Base-by-base conservation (phyloP, 2,888 invertebrate species). In the Tinea trinotella region DNA sequence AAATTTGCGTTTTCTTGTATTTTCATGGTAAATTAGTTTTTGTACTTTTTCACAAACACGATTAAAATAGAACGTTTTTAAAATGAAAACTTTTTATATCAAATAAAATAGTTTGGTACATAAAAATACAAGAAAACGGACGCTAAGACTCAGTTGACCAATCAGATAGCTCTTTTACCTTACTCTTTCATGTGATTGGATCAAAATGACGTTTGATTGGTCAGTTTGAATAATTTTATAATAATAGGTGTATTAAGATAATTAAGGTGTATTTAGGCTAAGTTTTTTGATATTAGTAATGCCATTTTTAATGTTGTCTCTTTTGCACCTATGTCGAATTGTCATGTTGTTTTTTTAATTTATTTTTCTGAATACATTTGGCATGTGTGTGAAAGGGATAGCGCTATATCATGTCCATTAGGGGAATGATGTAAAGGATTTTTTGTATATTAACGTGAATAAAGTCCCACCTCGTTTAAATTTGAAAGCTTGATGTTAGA, bases 391-490 rank as follows among this genome's bases (percentile, higher is more conserved):
- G 56, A 57, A 61, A 60, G 57, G 13, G 22, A 52, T 18, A 15
- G 12, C 9, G 13, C 2, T 13, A 24, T 67, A 66, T 76, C 76
- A 71, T 74, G 84, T 83, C 84, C 83, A 78, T 78, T 79, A 76
- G 81, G 81, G 83, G 79, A 77, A 74, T 71, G 77, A 73, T 76
- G 74, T 3, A 67, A 75, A 75, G 68, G 70, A 66, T 81, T 83
- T 82, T 84, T 84, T 76, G 7, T 15, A 82, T 82, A 83, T 76
- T 81, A 83, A 75, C 52, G 50, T 19, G 36, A 82, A 79, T 76
- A 76, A 77, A 46, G 3, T 17, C 46, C 46, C 46, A 46, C 46
- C 46, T 46, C 3, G 3, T 46, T 19, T 18, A 19, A 15, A 46
- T 2, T n/a, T n/a, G n/a, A 17, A 44, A 9, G 46, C 19, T 19